Evolutionary conservation across 2,113 vertebrate genomes (phyloP).

Genomic region (Callaeas wilsoni): DNA sequence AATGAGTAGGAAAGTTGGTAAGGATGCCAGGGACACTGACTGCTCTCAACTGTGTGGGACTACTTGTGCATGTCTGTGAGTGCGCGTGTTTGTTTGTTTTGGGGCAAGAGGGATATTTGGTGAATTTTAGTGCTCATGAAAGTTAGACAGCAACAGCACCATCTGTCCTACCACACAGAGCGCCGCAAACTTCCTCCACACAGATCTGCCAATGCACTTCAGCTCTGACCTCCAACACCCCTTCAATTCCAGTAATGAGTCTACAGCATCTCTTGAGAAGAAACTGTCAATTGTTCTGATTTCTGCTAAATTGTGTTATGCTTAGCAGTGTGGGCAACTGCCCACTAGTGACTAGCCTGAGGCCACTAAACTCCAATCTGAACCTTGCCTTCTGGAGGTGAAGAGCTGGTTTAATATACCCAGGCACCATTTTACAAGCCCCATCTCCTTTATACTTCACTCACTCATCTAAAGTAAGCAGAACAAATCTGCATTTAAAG

Average conservation of each 20-base stretch:
- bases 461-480: background rate
- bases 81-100: background rate
- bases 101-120: slow-evolving; percentile 26
- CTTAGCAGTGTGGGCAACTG: slow-evolving; percentile 7
- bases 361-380: background rate
- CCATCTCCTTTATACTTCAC: background rate
- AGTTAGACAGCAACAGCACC: slow-evolving; percentile 42
- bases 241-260: slow-evolving; percentile 62
- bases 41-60: slow-evolving; percentile 48
- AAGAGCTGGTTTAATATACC: background rate
- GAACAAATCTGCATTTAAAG: background rate
- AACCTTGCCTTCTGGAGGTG: slow-evolving; percentile 12
- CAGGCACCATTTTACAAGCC: background rate
- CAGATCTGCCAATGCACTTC: slow-evolving; percentile 54
- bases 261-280: slow-evolving; percentile 53
- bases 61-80: background rate
- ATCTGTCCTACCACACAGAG: slow-evolving; percentile 60
- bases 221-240: slow-evolving; percentile 65
- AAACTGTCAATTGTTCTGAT: slow-evolving; percentile 58
- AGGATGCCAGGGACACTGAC: slow-evolving; percentile 20
- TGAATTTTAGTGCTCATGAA: slow-evolving; percentile 39
- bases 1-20: slow-evolving; percentile 43
- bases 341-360: background rate
- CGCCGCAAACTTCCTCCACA: slow-evolving; percentile 19
- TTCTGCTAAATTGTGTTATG: slow-evolving; percentile 42